A percentile compares a stretch with the other conserved stretches of the same genome.
These are phyloP conservation scores for Jaculus jaculus DNA, from an alignment of 2,113 vertebrate species.

Conservation along the genomic window DNA sequence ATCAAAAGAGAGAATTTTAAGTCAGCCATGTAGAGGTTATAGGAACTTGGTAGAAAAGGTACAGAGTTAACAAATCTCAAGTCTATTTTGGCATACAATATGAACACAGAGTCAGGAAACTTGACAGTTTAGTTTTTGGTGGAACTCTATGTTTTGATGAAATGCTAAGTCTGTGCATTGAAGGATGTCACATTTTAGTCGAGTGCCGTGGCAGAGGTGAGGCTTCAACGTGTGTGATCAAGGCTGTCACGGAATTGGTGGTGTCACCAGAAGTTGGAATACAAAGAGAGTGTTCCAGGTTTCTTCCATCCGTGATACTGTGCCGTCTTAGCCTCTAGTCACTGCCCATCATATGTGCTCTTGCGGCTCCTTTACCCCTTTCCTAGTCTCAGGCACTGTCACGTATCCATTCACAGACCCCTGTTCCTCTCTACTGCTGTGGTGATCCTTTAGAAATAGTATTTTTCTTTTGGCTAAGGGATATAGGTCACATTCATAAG, in stretches of 20 bases:
- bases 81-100: neutral
- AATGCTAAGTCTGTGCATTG: neutral
- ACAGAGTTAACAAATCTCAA: neutral
- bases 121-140: neutral
- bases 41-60: neutral
- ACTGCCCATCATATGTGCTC: neutral
- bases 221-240: neutral
- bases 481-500: neutral
- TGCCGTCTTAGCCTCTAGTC: neutral
- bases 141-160: neutral
- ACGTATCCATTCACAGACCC: neutral
- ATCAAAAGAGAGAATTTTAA: constrained; percentile 35
- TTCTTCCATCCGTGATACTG: no score
- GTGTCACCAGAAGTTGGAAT: neutral
- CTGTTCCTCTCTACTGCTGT: neutral
- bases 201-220: neutral
- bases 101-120: neutral
- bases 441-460: neutral
- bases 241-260: neutral
- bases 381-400: neutral
- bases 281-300: no score
- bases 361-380: neutral
- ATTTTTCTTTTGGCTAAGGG: constrained; percentile 1
- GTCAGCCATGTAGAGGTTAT: neutral
- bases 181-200: neutral